Evolutionary conservation across 37 sponge, comb jelly and placozoan genomes (phyloP).

Genomic region (Corticium candelabrum): DNA sequence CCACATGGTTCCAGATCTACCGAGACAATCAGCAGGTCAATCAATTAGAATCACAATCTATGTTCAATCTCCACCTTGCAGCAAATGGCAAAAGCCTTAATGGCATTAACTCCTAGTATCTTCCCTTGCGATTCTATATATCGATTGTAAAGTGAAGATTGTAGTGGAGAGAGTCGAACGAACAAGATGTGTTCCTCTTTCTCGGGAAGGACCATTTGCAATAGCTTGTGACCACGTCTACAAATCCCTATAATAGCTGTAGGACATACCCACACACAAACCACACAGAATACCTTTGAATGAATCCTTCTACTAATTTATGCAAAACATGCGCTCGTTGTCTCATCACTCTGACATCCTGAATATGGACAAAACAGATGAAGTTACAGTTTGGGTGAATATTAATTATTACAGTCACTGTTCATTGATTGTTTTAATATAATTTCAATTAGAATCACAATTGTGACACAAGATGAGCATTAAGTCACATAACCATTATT

Average conservation of each 20-base stretch:
- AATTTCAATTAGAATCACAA: too few relatives aligned
- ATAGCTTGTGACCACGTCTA: conserved; percentile 77
- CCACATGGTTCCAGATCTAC: conserved; percentile 98
- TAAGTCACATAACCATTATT: too few relatives aligned
- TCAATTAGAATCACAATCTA: too few relatives aligned
- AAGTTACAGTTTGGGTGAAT: too few relatives aligned
- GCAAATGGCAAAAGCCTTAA: conserved; percentile 75
- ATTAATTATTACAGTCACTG: too few relatives aligned
- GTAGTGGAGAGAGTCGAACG: conserved; percentile 52
- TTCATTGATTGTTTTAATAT: too few relatives aligned
- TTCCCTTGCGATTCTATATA: conserved; percentile 16
- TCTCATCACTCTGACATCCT: conserved; percentile 39
- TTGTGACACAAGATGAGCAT: too few relatives aligned
- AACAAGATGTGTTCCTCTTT: conserved; percentile 82
- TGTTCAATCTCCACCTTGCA: conserved; percentile 45
- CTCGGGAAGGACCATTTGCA: conserved; percentile 49
- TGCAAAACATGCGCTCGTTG: conserved; percentile 48
- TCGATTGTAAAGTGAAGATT: conserved; percentile 46
- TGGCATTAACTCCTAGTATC: conserved; percentile 16
- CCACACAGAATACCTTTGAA: conserved; percentile 26
- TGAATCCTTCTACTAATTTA: conserved; percentile 33
- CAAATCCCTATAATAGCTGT: neutral
- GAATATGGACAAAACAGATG: conserved; percentile 7
- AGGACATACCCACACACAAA: neutral
- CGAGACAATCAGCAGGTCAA: too few relatives aligned